Percentiles rank a stretch among this genome's conserved stretches.
These are phyloP conservation scores for Enteromius treurensis DNA, from an alignment of 2,797 vertebrate genomes.

Conservation along the genomic window DNA sequence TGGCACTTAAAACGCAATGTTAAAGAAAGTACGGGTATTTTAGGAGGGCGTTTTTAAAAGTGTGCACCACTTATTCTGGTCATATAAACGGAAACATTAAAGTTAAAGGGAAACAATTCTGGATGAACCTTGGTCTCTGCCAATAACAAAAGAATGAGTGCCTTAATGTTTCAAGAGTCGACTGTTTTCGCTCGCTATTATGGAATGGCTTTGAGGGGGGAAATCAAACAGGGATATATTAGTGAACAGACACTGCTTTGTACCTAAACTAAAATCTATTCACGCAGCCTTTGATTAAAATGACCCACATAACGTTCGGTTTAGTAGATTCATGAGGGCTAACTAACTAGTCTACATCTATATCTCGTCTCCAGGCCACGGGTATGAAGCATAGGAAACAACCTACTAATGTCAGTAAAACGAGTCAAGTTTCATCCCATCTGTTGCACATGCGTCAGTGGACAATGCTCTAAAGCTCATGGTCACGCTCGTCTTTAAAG, in stretches of 20 bases:
- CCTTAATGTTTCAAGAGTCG: not conserved
- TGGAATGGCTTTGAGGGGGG: not conserved
- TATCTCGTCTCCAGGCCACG: not conserved
- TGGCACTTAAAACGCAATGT: not conserved
- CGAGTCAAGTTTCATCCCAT: not conserved
- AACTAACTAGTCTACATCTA: not conserved
- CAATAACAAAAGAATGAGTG: not conserved
- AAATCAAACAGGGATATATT: not conserved
- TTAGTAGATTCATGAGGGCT: not conserved
- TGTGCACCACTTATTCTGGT: not conserved
- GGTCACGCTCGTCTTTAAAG: not conserved
- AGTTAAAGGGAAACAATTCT: not conserved
- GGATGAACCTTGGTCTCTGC: not conserved
- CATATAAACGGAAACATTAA: not conserved
- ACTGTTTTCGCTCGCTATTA: not conserved
- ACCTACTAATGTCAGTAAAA: constrained; percentile 6
- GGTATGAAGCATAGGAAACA: constrained; percentile 14
- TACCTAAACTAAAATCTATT: constrained; percentile 2
- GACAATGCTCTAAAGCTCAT: not conserved
- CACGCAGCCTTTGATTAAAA: not conserved
- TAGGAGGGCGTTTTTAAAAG: not conserved
- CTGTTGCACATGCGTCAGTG: not conserved
- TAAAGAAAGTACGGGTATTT: not conserved
- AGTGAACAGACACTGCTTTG: not conserved
- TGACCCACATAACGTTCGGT: not conserved